Base-by-base conservation (phyloP, 2,888 invertebrate genomes). In the Melipona beecheii region DNA sequence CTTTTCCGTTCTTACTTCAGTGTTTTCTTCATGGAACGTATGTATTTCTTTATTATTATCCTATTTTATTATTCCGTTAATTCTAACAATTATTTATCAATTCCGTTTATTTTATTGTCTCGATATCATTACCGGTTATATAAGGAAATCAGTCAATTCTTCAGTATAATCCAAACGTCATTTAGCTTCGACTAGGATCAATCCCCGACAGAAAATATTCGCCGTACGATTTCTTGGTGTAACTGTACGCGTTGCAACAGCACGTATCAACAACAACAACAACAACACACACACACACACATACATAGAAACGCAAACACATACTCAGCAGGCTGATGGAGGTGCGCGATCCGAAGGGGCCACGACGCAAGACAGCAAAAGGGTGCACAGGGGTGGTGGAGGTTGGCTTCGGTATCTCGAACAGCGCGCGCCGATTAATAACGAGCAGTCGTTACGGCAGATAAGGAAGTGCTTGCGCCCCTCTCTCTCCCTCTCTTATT, bases 391-490 rank as follows among this genome's bases (percentile, higher is more conserved):
- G 27, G 66, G 27, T 65, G 49, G 49, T 15, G 65, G 54, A 69
- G 70, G 64, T 49, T 71, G 80, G 83, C 36, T 15, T 60, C 69
- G 88, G 82, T 92, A 92, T 91, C 92, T 90, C 85, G 86, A 90
- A 86, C 82, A 84, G 86, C 79, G 87, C 86, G 85, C 85, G 85
- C 91, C 93, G 93, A 93, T 93, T 93, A 93, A 93, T 93, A 93
- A 93, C 92, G 92, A 92, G 92, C 91, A 92, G 93, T 93, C 93
- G 93, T 93, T 93, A 92, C 91, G 77, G 79, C 77, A 91, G 93
- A 93, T 93, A 93, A 93, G 92, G 86, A 90, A 88, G 83, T 81
- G 89, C 87, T 43, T 89, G 87, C 84, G 87, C 86, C 83, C 81
- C 81, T 31, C 31, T 87, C 83, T 81, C 86, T 87, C 81, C 81